Conservation (phyloP, 2,797 vertebrate genomes). For the Pampus argenteus region DNA sequence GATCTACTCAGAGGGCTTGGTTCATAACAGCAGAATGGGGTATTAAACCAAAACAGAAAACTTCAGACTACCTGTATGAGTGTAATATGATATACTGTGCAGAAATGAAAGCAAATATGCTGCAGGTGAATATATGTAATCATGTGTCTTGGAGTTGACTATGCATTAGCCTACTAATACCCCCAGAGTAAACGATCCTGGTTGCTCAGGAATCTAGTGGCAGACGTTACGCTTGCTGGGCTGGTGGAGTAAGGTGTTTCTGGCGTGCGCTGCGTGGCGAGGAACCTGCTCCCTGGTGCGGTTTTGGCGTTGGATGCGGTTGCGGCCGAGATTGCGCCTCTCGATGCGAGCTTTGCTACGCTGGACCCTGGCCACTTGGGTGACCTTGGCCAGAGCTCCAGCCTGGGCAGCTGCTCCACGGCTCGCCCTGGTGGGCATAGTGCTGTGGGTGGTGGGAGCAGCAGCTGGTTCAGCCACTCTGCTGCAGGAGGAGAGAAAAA, state of each 20-base stretch:
- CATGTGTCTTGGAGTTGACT: conserved; percentile 41
- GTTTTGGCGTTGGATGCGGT: conserved; percentile 94
- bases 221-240: conserved; percentile 95
- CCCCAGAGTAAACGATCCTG: conserved; percentile 80
- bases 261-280: conserved; percentile 81
- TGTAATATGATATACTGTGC: conserved; percentile 36
- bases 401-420: conserved; percentile 85
- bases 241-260: conserved; percentile 93
- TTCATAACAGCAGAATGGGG: conserved; percentile 43
- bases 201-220: conserved; percentile 85
- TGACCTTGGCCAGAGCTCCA: conserved; percentile 90
- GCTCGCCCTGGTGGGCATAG: conserved; percentile 78
- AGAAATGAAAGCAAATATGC: conserved; percentile 45
- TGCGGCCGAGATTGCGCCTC: conserved; percentile 89
- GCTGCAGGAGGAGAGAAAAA: conserved; percentile 50
- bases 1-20: conserved; percentile 59
- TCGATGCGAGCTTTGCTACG: conserved; percentile 90
- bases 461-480: conserved; percentile 84
- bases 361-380: conserved; percentile 91
- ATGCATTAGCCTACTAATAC: conserved; percentile 75
- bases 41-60: conserved; percentile 36
- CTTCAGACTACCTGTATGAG: conserved; percentile 33
- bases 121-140: conserved; percentile 41
- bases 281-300: conserved; percentile 89
- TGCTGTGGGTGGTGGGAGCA: conserved; percentile 73